A percentile compares a stretch with the other conserved stretches of the same genome.
Evolutionary conservation across 1,140 invertebrate genomes (phyloP).

Genomic region (Mactra quadrangularis): DNA sequence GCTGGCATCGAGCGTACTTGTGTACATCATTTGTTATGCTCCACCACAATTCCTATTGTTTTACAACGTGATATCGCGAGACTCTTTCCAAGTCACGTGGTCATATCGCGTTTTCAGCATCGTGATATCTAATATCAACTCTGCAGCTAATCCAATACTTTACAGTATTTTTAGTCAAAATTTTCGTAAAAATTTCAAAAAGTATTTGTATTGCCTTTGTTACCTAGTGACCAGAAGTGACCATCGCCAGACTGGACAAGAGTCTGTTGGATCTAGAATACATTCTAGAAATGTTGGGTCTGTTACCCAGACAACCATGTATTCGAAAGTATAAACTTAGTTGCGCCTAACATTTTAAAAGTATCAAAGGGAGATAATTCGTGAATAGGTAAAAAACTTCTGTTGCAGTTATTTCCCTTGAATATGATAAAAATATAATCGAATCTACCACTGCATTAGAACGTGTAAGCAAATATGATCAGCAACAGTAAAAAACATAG

Average conservation of each 20-base stretch:
- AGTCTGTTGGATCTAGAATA: slow-evolving; percentile 58
- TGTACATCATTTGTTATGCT: slow-evolving; percentile 82
- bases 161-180: no score
- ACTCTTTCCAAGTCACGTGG: slow-evolving; percentile 80
- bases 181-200: slow-evolving; percentile 81
- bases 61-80: slow-evolving; percentile 79
- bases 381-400: no score
- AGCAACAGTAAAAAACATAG: no score
- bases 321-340: no score
- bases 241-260: slow-evolving; percentile 62
- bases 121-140: slow-evolving; percentile 81
- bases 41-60: slow-evolving; percentile 81
- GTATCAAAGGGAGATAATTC: no score
- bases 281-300: not conserved
- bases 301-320: no score
- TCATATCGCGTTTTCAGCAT: slow-evolving; percentile 77
- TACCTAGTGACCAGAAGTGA: slow-evolving; percentile 50
- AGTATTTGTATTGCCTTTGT: slow-evolving; percentile 74
- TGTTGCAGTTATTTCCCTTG: no score
- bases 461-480: no score
- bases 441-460: no score
- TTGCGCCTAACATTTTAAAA: no score
- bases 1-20: slow-evolving; percentile 81
- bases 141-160: slow-evolving; percentile 83
- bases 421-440: no score